Evolutionary conservation across 2,113 vertebrate species (phyloP).

Genomic region (Acrocephalus kingi): DNA sequence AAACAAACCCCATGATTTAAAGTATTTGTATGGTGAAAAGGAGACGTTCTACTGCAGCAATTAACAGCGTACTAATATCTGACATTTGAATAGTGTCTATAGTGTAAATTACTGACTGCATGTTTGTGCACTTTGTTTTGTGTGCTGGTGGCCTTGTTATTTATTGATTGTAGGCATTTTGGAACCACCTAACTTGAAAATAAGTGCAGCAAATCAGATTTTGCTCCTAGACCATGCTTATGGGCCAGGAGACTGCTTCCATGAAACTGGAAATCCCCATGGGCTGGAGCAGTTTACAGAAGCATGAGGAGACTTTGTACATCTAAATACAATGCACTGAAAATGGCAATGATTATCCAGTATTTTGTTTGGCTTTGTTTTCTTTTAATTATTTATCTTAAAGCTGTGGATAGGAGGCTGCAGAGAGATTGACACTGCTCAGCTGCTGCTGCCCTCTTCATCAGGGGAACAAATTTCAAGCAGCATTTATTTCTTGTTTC

Average conservation of each 20-base stretch:
- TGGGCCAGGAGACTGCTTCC: background rate
- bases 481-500: background rate
- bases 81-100: background rate
- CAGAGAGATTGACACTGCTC: background rate
- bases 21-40: background rate
- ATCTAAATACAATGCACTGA: background rate
- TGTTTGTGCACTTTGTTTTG: background rate
- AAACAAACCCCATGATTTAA: background rate
- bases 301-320: fast-evolving
- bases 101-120: background rate
- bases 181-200: background rate
- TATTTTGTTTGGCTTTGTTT: fast-evolving
- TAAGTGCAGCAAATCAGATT: background rate
- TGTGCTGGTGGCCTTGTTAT: background rate
- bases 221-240: background rate
- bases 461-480: background rate
- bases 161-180: background rate
- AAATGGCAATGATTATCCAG: background rate
- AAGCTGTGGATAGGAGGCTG: background rate
- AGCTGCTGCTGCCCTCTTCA: background rate
- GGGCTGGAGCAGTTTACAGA: background rate
- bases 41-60: fast-evolving
- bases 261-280: background rate
- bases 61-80: background rate
- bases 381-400: background rate